Base-by-base conservation (phyloP, 2,797 vertebrate species). In the Erithacus rubecula region DNA sequence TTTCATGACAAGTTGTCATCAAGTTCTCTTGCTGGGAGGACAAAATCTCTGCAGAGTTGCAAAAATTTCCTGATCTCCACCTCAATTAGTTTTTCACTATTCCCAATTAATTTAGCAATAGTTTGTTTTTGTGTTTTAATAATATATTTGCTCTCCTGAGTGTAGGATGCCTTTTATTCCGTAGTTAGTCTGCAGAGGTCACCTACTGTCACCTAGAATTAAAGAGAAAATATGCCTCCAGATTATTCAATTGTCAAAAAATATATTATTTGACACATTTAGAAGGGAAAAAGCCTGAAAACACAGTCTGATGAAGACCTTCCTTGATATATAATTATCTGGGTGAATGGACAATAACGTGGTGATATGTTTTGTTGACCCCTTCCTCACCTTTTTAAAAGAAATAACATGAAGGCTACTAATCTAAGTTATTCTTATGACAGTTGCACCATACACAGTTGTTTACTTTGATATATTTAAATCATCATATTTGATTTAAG, bases 121-220 rank as follows among this genome's bases (percentile, higher is more conserved):
- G 34, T 56, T 8, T 24, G 11, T 2, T 93, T 87, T 88, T 94
- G 51, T 58, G 46, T 89, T 27, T 81, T 88, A 44, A 53, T 87
- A 83, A 55, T 67, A 53, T 93, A 49, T 74, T 82, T 82, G 10
- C 41, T 91, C 6, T 88, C 56, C 52, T 79, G 63, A 84, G n/a
- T 74, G 18, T 72, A 74, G 41, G 39, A 70, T 93, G 83, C 41
- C 26, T 95, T 96, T 77, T 87, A 30, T 79, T 88, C 72, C 67
- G 34, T 58, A 79, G 77, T 87, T 86, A 36, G n/a, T 79, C 83
- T 64, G n/a, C 63, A 95, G 93, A 96, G 95, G 96, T 97, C 94
- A 96, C 74, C 87, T 93, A 94, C 91, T 94, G 95, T 96, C 96
- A 90, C 76, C 77, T 72, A 94, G 47, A 83, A 93, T 96, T 96